These are phyloP conservation scores for Chrysolina haemoptera DNA, from an alignment of 2,888 invertebrate genomes.

Conservation along the genomic window DNA sequence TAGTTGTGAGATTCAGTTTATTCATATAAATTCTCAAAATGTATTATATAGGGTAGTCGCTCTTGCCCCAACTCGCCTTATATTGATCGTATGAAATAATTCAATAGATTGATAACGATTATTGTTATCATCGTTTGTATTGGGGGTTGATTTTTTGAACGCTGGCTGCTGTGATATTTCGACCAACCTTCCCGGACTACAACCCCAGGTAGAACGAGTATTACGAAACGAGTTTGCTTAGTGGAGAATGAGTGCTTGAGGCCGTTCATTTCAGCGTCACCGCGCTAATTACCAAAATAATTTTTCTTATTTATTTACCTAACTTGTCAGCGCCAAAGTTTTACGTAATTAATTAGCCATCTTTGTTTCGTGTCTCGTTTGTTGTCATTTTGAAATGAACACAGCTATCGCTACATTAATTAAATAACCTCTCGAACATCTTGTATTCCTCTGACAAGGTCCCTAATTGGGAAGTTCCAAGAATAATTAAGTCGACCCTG, in stretches of 20 bases:
- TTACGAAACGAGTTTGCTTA: slow-evolving; percentile 32
- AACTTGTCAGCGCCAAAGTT: slow-evolving; percentile 43
- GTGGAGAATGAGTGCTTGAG: slow-evolving; percentile 26
- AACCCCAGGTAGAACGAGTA: slow-evolving; percentile 36
- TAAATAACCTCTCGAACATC: slow-evolving; percentile 35
- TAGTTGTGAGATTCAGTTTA: too few species aligned
- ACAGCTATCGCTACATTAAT: slow-evolving; percentile 45
- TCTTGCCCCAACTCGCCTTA: too few species aligned
- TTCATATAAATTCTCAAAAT: too few species aligned
- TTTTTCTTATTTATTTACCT: slow-evolving; percentile 47
- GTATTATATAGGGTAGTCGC: too few species aligned
- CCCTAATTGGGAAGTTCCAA: slow-evolving; percentile 34
- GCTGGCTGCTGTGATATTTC: neutral
- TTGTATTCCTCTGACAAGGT: slow-evolving; percentile 21
- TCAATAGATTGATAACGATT: too few species aligned
- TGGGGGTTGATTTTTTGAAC: too few species aligned
- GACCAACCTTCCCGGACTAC: slow-evolving; percentile 2
- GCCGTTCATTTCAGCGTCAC: slow-evolving; percentile 36
- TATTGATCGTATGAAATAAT: too few species aligned
- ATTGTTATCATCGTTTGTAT: too few species aligned
- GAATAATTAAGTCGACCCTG: slow-evolving; percentile 28
- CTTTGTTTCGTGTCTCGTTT: slow-evolving; percentile 42
- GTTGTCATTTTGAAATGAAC: slow-evolving; percentile 40
- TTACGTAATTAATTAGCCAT: slow-evolving; percentile 44
- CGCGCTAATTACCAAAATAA: slow-evolving; percentile 43